These are phyloP conservation scores for Morelia viridis DNA, from an alignment of 2,797 vertebrate species.

Conservation along the genomic window DNA sequence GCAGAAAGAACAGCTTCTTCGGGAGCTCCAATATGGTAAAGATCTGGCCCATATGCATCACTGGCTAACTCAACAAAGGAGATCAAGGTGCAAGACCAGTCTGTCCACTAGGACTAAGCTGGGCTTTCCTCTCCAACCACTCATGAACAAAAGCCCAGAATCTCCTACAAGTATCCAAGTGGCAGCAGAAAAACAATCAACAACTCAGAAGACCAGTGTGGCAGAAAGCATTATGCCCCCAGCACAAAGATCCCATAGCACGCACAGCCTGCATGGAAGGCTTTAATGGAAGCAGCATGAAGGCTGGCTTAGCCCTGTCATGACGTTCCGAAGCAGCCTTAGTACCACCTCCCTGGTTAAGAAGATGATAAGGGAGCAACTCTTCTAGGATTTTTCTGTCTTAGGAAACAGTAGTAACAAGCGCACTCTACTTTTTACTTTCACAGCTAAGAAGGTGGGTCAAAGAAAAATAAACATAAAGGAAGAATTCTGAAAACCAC, in stretches of 20 bases:
- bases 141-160: too few relatives aligned
- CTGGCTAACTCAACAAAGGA: conserved; percentile 30
- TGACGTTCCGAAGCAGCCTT: too few relatives aligned
- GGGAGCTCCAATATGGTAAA: conserved; percentile 43
- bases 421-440: neutral
- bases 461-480: neutral
- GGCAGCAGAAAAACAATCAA: too few relatives aligned
- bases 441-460: neutral
- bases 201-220: rapidly evolving
- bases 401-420: neutral
- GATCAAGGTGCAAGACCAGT: neutral
- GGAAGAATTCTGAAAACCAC: neutral
- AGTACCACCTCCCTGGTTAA: too few relatives aligned
- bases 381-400: neutral
- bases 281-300: too few relatives aligned
- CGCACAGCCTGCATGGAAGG: rapidly evolving
- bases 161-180: too few relatives aligned
- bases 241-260: neutral
- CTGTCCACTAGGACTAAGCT: neutral
- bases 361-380: neutral
- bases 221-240: rapidly evolving
- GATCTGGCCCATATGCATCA: conserved; percentile 15
- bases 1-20: conserved; percentile 60
- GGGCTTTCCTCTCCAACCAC: rapidly evolving
- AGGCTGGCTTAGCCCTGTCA: neutral